Percentiles rank a stretch among this genome's conserved stretches.
Conservation (phyloP, 2,113 vertebrate genomes). For the Smithornis capensis region DNA sequence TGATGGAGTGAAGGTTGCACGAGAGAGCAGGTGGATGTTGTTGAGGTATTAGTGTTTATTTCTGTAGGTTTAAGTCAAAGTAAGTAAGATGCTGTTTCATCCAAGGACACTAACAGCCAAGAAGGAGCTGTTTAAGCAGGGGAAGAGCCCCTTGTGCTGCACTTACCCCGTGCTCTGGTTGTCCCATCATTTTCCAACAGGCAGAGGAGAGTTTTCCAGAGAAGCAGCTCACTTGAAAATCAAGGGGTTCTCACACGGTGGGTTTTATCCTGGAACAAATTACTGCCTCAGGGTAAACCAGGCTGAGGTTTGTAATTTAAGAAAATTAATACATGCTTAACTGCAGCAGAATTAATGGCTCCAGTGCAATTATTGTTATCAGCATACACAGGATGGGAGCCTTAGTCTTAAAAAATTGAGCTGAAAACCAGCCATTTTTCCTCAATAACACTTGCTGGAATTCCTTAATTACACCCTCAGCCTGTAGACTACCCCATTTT, state of each 20-base stretch:
- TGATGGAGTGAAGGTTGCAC: rapidly evolving
- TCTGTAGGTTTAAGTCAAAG: not conserved
- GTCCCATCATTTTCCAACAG: not conserved
- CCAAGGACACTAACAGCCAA: not conserved
- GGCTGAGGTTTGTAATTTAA: not conserved
- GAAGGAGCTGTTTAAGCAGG: not conserved
- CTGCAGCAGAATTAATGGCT: not conserved
- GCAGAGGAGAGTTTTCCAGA: not conserved
- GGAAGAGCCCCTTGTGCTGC: not conserved
- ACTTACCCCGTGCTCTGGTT: not conserved
- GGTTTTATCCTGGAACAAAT: slow-evolving; percentile 23
- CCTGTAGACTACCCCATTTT: not conserved
- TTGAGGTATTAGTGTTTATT: not conserved
- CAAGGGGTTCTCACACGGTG: not conserved
- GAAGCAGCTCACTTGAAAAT: not conserved
- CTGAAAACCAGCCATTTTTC: not conserved
- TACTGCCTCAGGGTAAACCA: not conserved
- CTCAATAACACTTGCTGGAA: not conserved
- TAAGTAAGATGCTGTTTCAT: not conserved
- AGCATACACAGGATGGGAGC: not conserved
- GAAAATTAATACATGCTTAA: not conserved
- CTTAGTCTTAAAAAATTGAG: not conserved
- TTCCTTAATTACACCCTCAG: not conserved
- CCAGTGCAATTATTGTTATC: not conserved
- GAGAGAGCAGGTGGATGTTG: not conserved